Evolutionary conservation across 2,888 invertebrate genomes (phyloP).

Genomic region (Phragmatobia fuliginosa): DNA sequence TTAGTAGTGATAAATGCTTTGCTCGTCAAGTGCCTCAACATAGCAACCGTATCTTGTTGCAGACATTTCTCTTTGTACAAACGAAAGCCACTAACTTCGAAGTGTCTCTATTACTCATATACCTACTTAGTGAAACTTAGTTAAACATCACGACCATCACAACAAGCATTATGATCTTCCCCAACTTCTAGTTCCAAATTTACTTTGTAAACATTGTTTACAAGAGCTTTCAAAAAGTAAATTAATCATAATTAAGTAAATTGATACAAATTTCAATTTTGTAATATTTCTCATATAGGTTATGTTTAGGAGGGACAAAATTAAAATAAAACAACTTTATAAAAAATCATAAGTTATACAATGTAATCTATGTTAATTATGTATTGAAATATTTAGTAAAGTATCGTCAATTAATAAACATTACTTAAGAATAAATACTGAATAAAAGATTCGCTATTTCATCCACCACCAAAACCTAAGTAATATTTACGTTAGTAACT

Average conservation of each 20-base stretch:
- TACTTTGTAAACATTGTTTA: background rate
- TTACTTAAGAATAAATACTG: constrained; percentile 76
- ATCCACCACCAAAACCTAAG: constrained; percentile 79
- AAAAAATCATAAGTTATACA: constrained; percentile 71
- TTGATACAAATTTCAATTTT: background rate
- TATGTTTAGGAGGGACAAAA: background rate
- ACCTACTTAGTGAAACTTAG: constrained; percentile 9
- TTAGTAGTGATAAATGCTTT: constrained; percentile 9
- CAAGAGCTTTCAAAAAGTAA: background rate
- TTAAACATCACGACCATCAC: no score
- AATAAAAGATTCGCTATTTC: constrained; percentile 73
- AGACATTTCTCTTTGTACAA: constrained; percentile 51
- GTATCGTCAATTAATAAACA: constrained; percentile 58
- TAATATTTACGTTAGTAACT: constrained; percentile 73
- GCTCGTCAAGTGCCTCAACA: constrained; percentile 8
- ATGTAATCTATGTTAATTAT: constrained; percentile 61
- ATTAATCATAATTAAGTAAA: background rate
- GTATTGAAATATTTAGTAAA: constrained; percentile 67
- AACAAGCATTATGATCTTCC: background rate
- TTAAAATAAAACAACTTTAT: constrained; percentile 60
- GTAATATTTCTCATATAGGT: background rate
- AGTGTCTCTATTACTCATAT: constrained; percentile 40
- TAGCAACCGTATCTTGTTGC: constrained; percentile 23
- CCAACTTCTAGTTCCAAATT: background rate
- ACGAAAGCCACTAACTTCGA: constrained; percentile 49